Conservation (phyloP, 2,113 vertebrate genomes). For the Greenwoodochromis staneri region DNA sequence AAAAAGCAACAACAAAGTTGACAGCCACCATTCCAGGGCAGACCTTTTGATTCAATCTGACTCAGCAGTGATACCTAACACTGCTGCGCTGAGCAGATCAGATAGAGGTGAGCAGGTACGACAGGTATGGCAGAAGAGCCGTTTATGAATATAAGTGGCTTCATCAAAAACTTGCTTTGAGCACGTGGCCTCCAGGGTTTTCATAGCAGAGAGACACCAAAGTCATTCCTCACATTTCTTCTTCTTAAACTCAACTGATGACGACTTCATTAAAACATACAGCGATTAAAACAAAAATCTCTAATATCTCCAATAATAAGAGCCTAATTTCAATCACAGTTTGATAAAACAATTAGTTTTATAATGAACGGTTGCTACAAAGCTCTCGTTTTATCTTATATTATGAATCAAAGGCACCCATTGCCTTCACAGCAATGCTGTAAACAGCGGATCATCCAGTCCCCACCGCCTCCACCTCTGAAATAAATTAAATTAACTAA, state of each 20-base stretch:
- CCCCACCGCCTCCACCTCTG: background rate
- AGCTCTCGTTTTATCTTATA: background rate
- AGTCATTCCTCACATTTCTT: background rate
- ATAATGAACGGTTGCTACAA: background rate
- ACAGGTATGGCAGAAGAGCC: background rate
- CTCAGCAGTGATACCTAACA: background rate
- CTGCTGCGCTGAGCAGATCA: background rate
- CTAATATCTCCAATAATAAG: background rate
- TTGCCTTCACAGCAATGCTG: rapidly evolving
- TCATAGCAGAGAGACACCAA: background rate
- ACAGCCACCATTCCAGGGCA: rapidly evolving
- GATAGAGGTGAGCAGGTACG: background rate
- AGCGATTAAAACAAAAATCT: rapidly evolving
- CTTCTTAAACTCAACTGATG: background rate
- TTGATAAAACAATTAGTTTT: background rate
- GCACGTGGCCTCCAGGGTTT: rapidly evolving
- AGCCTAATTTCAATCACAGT: background rate
- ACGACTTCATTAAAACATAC: rapidly evolving
- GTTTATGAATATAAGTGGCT: background rate
- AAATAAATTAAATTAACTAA: background rate
- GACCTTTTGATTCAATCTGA: background rate
- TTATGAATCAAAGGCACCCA: background rate
- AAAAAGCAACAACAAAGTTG: background rate
- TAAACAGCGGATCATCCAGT: background rate
- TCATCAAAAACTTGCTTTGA: background rate